Evolutionary conservation across 2,797 vertebrate species (phyloP).

Genomic region (Eulemur mongoz): DNA sequence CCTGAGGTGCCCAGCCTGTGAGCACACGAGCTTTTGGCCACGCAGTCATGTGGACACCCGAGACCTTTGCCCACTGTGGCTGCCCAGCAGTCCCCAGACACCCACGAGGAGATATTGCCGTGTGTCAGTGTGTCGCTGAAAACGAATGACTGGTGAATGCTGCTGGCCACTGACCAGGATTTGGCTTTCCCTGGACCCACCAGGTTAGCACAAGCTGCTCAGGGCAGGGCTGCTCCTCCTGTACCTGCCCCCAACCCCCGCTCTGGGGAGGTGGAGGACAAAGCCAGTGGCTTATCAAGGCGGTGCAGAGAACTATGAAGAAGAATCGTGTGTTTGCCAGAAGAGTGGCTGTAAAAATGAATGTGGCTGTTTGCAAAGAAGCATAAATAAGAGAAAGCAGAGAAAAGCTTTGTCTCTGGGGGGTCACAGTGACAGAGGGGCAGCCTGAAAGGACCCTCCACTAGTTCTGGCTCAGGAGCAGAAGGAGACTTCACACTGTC

Average conservation of each 20-base stretch:
- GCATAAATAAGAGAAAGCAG: not conserved
- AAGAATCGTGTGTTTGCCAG: not conserved
- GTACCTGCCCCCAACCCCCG: no score
- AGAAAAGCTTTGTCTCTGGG: not conserved
- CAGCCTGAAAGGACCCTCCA: not conserved
- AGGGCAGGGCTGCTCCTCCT: no score
- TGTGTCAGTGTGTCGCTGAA: not conserved
- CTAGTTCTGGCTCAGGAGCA: not conserved
- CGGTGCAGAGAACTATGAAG: not conserved
- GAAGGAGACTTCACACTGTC: not conserved
- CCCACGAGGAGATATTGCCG: not conserved
- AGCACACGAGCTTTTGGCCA: accelerated
- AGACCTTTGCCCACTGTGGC: not conserved
- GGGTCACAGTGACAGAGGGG: not conserved
- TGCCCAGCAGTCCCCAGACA: not conserved
- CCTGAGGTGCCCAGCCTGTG: accelerated
- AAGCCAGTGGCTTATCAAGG: not conserved
- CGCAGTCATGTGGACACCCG: accelerated
- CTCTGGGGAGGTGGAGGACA: not conserved
- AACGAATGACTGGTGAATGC: not conserved
- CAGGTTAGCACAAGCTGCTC: accelerated
- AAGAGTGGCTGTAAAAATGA: not conserved
- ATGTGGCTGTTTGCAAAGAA: not conserved
- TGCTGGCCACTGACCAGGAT: not conserved
- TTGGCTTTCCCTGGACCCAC: not conserved